Percentiles rank a stretch among this genome's conserved stretches.
phyloP scores from a whole-genome alignment of 2,113 vertebrate species.

The Ahaetulla prasina region DNA sequence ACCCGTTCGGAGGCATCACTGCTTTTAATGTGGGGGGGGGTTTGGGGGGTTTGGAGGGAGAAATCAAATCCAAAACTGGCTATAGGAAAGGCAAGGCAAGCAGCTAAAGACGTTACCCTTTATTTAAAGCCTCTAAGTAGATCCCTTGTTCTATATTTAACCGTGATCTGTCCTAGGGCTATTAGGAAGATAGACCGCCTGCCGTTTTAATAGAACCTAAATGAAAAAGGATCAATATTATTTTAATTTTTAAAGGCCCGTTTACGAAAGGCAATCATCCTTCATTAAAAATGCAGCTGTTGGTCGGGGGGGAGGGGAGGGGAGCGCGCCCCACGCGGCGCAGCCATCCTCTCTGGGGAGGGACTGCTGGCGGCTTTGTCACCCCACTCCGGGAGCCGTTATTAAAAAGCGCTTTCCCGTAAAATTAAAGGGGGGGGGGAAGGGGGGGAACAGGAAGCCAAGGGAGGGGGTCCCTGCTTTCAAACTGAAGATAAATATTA shows the following conservation, averaged over 20 bases:
- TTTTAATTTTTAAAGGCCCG: constrained; percentile 85
- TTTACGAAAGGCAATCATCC: constrained; percentile 93
- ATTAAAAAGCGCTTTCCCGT: constrained; percentile 57
- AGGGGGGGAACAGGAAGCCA: neutral
- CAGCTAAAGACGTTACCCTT: constrained; percentile 17
- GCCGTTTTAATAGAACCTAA: constrained; percentile 67
- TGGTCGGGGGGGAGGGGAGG: constrained; percentile 65
- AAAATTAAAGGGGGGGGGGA: constrained; percentile 11
- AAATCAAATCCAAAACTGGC: constrained; percentile 34
- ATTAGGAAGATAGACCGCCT: constrained; percentile 58
- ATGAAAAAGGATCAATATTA: constrained; percentile 80
- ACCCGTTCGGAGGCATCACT: constrained; percentile 23
- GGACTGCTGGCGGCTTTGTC: constrained; percentile 67
- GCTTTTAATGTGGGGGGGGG: neutral
- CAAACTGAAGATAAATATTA: neutral
- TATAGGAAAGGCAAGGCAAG: neutral
- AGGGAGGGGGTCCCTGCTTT: neutral
- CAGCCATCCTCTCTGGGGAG: constrained; percentile 79
- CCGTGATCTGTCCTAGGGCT: constrained; percentile 55
- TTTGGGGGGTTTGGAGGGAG: neutral
- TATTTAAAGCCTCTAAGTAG: neutral
- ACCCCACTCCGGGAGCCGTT: constrained; percentile 62
- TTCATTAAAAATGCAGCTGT: constrained; percentile 91
- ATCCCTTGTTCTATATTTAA: constrained; percentile 6
- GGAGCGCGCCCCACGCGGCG: constrained; percentile 87